A percentile compares a stretch with the other conserved stretches of the same genome.
phyloP scores from a whole-genome alignment of 2,113 vertebrate genomes.

The Odocoileus hemionus region DNA sequence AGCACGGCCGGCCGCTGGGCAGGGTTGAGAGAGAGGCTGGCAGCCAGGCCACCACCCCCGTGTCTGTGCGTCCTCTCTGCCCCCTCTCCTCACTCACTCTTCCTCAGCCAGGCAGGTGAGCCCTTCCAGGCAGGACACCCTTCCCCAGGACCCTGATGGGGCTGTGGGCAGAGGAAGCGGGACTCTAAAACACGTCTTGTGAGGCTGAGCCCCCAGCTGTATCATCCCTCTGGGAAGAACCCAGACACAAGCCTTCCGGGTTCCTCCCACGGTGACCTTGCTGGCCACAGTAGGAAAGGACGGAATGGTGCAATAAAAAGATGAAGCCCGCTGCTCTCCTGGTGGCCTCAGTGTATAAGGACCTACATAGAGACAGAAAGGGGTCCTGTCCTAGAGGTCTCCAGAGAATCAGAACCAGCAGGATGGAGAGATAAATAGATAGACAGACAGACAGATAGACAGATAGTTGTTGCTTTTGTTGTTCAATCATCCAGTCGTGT shows the following conservation, averaged over 20 bases:
- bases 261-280: background rate
- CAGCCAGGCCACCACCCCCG: background rate
- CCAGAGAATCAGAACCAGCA: background rate
- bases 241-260: background rate
- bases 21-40: background rate
- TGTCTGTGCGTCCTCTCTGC: background rate
- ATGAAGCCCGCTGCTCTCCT: background rate
- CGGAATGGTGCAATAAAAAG: no score
- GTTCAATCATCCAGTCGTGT: background rate
- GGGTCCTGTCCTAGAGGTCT: background rate
- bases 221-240: background rate
- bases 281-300: background rate
- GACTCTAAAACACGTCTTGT: background rate
- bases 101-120: background rate
- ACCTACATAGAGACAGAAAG: background rate
- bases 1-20: background rate
- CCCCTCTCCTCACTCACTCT: rapidly evolving
- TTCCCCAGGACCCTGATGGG: background rate
- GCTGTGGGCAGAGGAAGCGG: background rate
- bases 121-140: background rate
- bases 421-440: background rate
- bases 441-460: background rate
- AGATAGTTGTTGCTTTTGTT: background rate
- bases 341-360: background rate
- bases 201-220: background rate